Conservation (phyloP, 2,888 invertebrate genomes). For the Lingula anatina region DNA sequence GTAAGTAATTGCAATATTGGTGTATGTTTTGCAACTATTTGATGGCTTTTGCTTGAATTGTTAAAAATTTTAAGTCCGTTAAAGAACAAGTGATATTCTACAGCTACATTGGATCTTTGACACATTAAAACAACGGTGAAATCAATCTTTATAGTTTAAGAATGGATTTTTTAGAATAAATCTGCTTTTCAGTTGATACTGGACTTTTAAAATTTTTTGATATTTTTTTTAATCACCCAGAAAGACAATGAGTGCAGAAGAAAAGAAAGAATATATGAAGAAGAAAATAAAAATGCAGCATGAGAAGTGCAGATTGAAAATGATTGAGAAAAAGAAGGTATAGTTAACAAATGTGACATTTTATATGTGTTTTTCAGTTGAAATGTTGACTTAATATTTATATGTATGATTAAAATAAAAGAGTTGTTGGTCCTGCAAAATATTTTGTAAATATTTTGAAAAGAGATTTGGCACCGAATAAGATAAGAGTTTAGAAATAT, state of each 20-base stretch:
- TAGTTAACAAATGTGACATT: slow-evolving; percentile 1
- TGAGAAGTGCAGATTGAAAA: too few relatives aligned
- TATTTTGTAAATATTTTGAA: background rate
- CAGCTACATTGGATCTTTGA: too few relatives aligned
- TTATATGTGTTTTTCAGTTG: background rate
- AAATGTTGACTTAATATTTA: background rate
- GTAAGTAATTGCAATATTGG: slow-evolving; percentile 19
- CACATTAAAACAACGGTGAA: too few relatives aligned
- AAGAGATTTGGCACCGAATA: too few relatives aligned
- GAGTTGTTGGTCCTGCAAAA: background rate
- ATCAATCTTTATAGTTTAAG: too few relatives aligned
- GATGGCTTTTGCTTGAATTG: background rate
- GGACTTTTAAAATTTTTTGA: too few relatives aligned
- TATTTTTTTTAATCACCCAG: slow-evolving; percentile 17
- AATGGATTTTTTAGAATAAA: too few relatives aligned
- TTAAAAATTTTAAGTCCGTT: background rate
- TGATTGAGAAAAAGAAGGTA: slow-evolving; percentile 1
- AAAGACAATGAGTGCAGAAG: slow-evolving; percentile 37
- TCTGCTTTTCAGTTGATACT: too few relatives aligned
- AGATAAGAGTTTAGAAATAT: too few relatives aligned
- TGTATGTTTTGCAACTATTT: background rate
- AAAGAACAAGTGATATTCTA: background rate
- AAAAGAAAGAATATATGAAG: slow-evolving; percentile 33
- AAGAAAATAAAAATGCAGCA: slow-evolving; percentile 24
- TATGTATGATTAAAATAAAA: background rate